Base-by-base conservation (phyloP, 2,113 vertebrate species). In the Haliaeetus leucogaster region DNA sequence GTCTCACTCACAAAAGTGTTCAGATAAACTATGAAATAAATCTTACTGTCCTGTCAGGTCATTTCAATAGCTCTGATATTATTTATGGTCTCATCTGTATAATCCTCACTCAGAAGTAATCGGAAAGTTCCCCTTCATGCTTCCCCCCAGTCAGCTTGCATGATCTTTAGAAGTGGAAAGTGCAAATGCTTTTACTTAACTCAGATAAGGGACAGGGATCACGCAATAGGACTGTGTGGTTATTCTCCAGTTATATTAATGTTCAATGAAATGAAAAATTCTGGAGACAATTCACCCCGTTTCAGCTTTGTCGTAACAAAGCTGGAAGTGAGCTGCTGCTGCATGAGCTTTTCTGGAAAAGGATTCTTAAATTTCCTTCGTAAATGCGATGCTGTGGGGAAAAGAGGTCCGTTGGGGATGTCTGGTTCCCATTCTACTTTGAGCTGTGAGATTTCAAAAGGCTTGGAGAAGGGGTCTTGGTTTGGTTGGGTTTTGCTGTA, bases 21-120 rank as follows among this genome's bases (percentile, higher is more conserved):
- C 94, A 90, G 94, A 97, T 97, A 97, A 98, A 97, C 95, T 95
- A 74, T 87, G 76, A 97, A 97, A 98, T 98, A 97, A 98, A 98
- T 98, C 96, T 97, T 96, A 78, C 91, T 96, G 82, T 96, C 95
- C 86, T 94, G 95, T 96, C 87, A 97, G 81, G 94, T 93, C 79
- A 90, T 98, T 97, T 97, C 92, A 95, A 70, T 95, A 89, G 91
- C 91, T 97, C 79, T 96, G 90, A 76, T 95, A 88, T 97, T 97
- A 98, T 98, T 98, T 98, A 97, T 80, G 84, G 58, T 70, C 92
- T 94, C 94, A 89, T 95, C 66, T 81, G 52, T 97, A 89, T 91
- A 97, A 97, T 92, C 80, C 73, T 90, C 65, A 14, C 32, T 79
- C 84, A 91, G 73, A 95, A 97, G 65, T 95, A 93, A 96, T 97